Evolutionary conservation across 2,888 invertebrate genomes (phyloP).

Genomic region (Rhagonycha lutea): DNA sequence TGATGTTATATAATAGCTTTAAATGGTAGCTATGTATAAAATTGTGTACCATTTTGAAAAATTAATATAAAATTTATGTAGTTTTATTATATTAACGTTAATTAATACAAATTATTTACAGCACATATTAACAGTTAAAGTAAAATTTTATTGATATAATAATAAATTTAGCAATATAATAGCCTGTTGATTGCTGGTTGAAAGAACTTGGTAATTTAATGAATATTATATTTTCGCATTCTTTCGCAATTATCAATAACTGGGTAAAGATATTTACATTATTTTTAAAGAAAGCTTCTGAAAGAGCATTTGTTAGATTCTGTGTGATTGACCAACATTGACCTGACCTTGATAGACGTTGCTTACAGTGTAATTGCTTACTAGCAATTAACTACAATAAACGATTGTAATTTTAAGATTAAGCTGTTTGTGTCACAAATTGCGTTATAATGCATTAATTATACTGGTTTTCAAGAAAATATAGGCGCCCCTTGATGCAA

Average conservation of each 20-base stretch:
- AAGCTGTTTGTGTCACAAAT: slow-evolving; percentile 38
- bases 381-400: slow-evolving; percentile 21
- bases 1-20: background rate
- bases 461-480: slow-evolving; percentile 26
- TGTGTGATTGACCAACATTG: slow-evolving; percentile 23
- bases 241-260: background rate
- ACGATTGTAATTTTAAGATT: slow-evolving; percentile 35
- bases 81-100: background rate
- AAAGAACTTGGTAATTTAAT: background rate
- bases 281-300: background rate
- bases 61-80: background rate
- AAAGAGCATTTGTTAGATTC: background rate
- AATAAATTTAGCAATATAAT: background rate
- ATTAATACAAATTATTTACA: background rate
- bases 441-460: slow-evolving; percentile 34
- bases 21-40: background rate
- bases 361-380: slow-evolving; percentile 6
- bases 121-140: background rate
- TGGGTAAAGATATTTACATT: background rate
- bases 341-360: slow-evolving; percentile 17
- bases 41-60: background rate
- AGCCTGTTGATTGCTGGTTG: background rate
- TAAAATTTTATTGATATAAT: background rate
- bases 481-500: slow-evolving; percentile 26
- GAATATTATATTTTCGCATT: background rate